These are phyloP conservation scores for Rhopalosiphum padi DNA, from an alignment of 1,140 invertebrate genomes.

Conservation along the genomic window DNA sequence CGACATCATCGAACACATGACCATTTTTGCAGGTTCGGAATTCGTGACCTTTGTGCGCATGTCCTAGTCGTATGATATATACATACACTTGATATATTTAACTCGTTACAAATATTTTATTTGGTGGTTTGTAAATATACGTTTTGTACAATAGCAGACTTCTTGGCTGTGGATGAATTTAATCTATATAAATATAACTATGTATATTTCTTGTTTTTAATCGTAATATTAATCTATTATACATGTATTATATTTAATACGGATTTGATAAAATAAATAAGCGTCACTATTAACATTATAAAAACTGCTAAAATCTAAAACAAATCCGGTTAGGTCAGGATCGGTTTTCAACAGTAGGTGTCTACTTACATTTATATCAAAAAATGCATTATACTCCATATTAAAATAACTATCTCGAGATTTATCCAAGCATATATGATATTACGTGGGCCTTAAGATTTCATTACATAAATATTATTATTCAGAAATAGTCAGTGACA, in stretches of 20 bases:
- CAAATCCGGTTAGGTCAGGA: not conserved
- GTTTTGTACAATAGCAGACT: not conserved
- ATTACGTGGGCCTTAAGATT: not conserved
- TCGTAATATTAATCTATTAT: not conserved
- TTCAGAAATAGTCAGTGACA: not conserved
- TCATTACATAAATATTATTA: not conserved
- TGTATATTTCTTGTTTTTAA: not conserved
- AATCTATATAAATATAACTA: no score
- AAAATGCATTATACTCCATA: not conserved
- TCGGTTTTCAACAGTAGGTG: not conserved
- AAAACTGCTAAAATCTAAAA: not conserved
- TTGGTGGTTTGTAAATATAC: not conserved
- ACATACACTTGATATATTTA: not conserved
- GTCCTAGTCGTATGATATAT: not conserved
- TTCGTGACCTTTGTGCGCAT: not conserved
- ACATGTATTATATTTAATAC: no score
- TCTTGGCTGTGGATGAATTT: not conserved
- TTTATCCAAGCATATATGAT: not conserved
- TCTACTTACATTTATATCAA: not conserved
- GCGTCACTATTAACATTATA: not conserved
- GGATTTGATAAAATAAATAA: not conserved
- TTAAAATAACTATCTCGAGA: not conserved
- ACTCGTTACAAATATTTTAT: not conserved
- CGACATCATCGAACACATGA: not conserved
- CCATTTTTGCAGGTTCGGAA: not conserved